These are phyloP conservation scores for Tridacna gigas DNA, from an alignment of 2,888 invertebrate species.

Conservation along the genomic window DNA sequence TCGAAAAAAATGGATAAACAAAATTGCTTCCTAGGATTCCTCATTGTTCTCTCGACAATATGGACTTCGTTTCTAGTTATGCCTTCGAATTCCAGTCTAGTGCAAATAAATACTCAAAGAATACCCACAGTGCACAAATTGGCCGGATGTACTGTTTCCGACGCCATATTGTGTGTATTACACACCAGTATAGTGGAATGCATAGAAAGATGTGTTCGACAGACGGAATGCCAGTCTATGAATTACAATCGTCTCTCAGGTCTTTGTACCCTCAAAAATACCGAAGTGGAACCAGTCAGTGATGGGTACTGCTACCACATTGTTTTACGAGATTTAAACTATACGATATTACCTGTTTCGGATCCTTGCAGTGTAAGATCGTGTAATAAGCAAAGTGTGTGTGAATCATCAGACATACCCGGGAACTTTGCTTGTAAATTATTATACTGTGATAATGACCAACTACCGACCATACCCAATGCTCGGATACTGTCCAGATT, in stretches of 20 bases:
- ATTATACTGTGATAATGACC: constrained; percentile 14
- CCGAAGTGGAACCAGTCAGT: neutral
- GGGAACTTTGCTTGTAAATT: neutral
- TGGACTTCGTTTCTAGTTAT: too few relatives aligned
- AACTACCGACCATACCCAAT: constrained; percentile 6
- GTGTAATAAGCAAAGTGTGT: constrained; percentile 1
- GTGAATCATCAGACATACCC: neutral
- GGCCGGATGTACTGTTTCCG: constrained; percentile 1
- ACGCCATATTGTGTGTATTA: neutral
- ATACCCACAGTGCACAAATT: neutral
- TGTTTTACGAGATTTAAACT: neutral
- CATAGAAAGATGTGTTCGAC: neutral
- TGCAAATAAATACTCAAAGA: too few relatives aligned
- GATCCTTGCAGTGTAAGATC: constrained; percentile 3
- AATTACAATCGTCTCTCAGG: neutral
- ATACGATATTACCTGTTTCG: neutral
- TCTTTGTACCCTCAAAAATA: neutral
- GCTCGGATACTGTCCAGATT: neutral
- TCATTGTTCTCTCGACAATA: too few relatives aligned
- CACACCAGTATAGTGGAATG: neutral
- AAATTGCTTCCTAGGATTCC: too few relatives aligned
- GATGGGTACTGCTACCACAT: constrained; percentile 4
- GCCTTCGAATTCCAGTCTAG: too few relatives aligned
- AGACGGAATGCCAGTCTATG: neutral
- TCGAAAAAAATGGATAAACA: too few relatives aligned